Percentiles rank a stretch among this genome's conserved stretches.
These are phyloP conservation scores for Drosophila rellima DNA, from an alignment of 2,888 invertebrate species.

Conservation along the genomic window DNA sequence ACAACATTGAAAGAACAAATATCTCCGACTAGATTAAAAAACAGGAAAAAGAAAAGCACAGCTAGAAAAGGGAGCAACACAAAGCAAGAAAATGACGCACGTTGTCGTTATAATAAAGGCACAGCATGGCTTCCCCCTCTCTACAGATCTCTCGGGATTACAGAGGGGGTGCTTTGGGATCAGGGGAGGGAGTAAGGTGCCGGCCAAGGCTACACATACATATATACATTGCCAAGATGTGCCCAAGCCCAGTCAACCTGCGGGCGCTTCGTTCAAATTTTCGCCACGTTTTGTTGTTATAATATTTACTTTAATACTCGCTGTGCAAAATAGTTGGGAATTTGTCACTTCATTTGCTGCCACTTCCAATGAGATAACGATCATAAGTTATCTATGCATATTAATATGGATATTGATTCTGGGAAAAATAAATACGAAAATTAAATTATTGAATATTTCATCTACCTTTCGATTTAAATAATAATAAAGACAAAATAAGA, in stretches of 20 bases:
- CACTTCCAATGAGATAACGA: neutral
- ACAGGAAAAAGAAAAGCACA: slow-evolving; percentile 45
- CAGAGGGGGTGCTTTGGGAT: neutral
- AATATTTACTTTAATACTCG: slow-evolving; percentile 18
- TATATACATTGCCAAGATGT: neutral
- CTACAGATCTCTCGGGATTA: neutral
- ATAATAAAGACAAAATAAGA: too few species aligned
- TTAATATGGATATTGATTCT: neutral
- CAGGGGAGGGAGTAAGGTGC: slow-evolving; percentile 15
- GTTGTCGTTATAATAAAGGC: slow-evolving; percentile 71
- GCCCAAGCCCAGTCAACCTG: slow-evolving; percentile 44
- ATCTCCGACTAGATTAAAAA: slow-evolving; percentile 78
- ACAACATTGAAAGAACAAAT: slow-evolving; percentile 74
- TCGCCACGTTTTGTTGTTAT: slow-evolving; percentile 35
- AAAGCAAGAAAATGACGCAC: slow-evolving; percentile 73
- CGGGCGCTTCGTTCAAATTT: slow-evolving; percentile 36
- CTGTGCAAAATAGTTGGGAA: neutral
- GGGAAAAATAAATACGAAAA: neutral
- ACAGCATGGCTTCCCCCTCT: slow-evolving; percentile 35
- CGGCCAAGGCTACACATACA: slow-evolving; percentile 35
- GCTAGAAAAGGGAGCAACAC: slow-evolving; percentile 60
- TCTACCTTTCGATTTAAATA: neutral
- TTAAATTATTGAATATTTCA: neutral
- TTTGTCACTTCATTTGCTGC: slow-evolving; percentile 1
- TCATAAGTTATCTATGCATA: neutral